These are phyloP conservation scores for Anseranas semipalmata DNA, from an alignment of 2,113 vertebrate genomes.

Conservation along the genomic window DNA sequence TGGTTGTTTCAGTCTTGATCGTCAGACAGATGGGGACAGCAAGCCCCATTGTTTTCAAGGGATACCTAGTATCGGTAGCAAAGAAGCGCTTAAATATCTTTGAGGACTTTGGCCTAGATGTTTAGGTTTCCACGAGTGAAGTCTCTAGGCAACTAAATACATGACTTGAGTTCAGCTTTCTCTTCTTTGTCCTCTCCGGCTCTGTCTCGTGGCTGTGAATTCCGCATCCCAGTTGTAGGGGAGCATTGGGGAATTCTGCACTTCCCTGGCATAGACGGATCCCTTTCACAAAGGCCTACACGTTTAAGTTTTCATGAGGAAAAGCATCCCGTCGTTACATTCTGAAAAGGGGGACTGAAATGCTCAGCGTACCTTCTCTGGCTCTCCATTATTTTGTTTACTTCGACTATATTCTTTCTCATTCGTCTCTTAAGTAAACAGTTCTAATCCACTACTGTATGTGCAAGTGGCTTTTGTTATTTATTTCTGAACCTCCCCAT, in stretches of 20 bases:
- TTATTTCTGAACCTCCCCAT: neutral
- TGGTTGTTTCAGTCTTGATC: neutral
- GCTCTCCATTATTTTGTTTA: constrained; percentile 16
- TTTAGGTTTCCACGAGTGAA: neutral
- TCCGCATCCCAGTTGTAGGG: neutral
- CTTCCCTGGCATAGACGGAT: neutral
- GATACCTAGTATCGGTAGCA: neutral
- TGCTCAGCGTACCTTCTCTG: neutral
- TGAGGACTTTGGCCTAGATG: neutral
- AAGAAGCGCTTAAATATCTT: neutral
- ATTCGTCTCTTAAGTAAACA: neutral
- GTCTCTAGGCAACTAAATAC: neutral
- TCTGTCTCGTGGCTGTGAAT: neutral
- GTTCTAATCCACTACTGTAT: neutral
- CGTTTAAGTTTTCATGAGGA: neutral
- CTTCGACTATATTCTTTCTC: neutral
- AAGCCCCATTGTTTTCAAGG: neutral
- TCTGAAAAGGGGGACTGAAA: neutral
- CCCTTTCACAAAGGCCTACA: neutral
- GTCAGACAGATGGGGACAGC: neutral
- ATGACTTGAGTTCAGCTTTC: neutral
- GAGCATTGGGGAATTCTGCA: neutral
- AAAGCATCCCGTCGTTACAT: neutral
- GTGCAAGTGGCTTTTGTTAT: neutral
- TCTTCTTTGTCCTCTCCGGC: neutral